These are phyloP conservation scores for Drepana falcataria DNA, from an alignment of 2,888 invertebrate genomes.

Conservation along the genomic window DNA sequence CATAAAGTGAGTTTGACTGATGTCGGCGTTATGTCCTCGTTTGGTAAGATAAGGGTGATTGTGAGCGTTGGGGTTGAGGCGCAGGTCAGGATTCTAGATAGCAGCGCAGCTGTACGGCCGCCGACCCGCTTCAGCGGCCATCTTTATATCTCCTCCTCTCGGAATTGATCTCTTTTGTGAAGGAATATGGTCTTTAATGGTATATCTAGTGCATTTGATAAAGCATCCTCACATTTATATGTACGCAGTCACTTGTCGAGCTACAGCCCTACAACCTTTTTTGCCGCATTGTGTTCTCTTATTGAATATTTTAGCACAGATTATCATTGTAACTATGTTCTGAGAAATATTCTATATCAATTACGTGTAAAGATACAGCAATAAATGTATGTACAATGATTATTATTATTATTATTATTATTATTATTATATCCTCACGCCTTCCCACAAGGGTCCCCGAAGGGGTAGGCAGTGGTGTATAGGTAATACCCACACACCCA, in stretches of 20 bases:
- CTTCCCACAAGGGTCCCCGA: no score
- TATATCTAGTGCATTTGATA: background rate
- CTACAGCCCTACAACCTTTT: background rate
- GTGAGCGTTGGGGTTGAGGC: slow-evolving; percentile 50
- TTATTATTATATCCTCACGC: no score
- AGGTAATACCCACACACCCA: no score
- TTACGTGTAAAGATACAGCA: slow-evolving; percentile 10
- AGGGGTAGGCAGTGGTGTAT: no score
- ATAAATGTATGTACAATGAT: slow-evolving; percentile 6
- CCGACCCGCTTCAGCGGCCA: slow-evolving; percentile 38
- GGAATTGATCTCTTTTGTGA: background rate
- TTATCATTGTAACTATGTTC: slow-evolving; percentile 8
- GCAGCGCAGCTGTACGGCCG: slow-evolving; percentile 54
- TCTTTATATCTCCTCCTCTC: slow-evolving; percentile 13
- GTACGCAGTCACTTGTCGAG: background rate
- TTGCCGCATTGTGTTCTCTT: slow-evolving; percentile 15
- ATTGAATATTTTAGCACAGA: slow-evolving; percentile 11
- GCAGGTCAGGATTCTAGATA: slow-evolving; percentile 67
- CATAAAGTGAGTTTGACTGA: slow-evolving; percentile 39
- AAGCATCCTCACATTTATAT: background rate
- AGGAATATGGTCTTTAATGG: background rate
- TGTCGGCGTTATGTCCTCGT: slow-evolving; percentile 67
- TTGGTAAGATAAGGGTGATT: slow-evolving; percentile 64
- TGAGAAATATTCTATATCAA: slow-evolving; percentile 15
- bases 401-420: no score